Evolutionary conservation across 2,888 invertebrate genomes (phyloP).

Genomic region (Thysanoteuthis rhombus): DNA sequence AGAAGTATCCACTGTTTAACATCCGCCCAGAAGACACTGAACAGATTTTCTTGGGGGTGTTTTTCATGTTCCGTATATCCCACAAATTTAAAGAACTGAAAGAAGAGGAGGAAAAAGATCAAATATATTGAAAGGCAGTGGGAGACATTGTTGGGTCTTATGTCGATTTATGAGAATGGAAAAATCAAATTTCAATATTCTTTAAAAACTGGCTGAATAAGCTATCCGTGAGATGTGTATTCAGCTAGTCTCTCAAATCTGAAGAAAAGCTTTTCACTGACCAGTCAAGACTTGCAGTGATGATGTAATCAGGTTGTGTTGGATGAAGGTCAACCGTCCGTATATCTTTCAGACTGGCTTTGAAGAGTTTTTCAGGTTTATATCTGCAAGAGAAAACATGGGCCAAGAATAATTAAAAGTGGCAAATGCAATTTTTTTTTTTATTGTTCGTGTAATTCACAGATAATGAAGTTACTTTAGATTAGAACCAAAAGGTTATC

Average conservation of each 20-base stretch:
- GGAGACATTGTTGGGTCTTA: too few species aligned
- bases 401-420: not conserved
- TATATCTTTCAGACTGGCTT: slow-evolving; percentile 47
- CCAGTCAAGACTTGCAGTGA: slow-evolving; percentile 65
- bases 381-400: slow-evolving; percentile 37
- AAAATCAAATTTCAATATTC: too few species aligned
- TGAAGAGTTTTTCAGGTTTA: slow-evolving; percentile 45
- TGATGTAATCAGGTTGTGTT: slow-evolving; percentile 61
- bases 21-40: slow-evolving; percentile 46
- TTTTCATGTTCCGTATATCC: slow-evolving; percentile 63
- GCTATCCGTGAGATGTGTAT: too few species aligned
- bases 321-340: slow-evolving; percentile 68
- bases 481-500: too few species aligned
- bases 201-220: too few species aligned
- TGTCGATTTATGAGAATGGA: too few species aligned
- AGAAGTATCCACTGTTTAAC: slow-evolving; percentile 68
- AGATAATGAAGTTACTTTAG: too few species aligned
- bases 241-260: too few species aligned
- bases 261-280: slow-evolving; percentile 43
- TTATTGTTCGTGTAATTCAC: too few species aligned
- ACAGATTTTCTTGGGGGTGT: slow-evolving; percentile 48
- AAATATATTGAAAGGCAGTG: too few species aligned
- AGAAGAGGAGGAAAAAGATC: too few species aligned
- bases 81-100: slow-evolving; percentile 61
- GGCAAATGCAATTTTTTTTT: too few species aligned